Evolutionary conservation across 2,113 vertebrate genomes (phyloP).

Genomic region (Saguinus midas): DNA sequence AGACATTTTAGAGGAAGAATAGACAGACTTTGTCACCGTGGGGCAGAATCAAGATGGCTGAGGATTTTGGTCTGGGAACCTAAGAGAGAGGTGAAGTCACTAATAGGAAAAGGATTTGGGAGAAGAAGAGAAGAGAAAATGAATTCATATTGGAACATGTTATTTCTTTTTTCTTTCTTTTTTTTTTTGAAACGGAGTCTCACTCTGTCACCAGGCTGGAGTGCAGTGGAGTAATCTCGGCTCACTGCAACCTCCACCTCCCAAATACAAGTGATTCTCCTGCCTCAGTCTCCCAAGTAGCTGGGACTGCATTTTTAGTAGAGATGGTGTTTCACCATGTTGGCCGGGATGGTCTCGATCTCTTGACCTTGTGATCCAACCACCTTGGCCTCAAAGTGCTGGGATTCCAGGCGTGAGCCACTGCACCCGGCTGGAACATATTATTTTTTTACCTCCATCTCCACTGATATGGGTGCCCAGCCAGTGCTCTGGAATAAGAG

Average conservation of each 20-base stretch:
- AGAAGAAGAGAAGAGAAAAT: neutral
- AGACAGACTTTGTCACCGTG: neutral
- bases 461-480: neutral
- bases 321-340: too few species aligned
- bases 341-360: too few species aligned
- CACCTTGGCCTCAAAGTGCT: too few species aligned
- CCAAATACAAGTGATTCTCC: too few species aligned
- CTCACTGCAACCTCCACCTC: too few species aligned
- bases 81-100: neutral
- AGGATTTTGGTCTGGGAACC: neutral
- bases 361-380: too few species aligned
- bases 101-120: neutral
- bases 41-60: neutral
- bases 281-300: too few species aligned
- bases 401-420: too few species aligned
- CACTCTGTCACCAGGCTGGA: too few species aligned
- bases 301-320: too few species aligned
- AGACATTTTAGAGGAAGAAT: neutral
- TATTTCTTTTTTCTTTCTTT: neutral
- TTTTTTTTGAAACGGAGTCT: too few species aligned
- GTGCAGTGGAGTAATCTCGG: too few species aligned
- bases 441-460: neutral
- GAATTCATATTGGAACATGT: neutral
- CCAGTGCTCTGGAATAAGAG: neutral
- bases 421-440: rapidly evolving